Evolutionary conservation across 2,113 vertebrate genomes (phyloP).

Genomic region (Illadopsis cleaveri): DNA sequence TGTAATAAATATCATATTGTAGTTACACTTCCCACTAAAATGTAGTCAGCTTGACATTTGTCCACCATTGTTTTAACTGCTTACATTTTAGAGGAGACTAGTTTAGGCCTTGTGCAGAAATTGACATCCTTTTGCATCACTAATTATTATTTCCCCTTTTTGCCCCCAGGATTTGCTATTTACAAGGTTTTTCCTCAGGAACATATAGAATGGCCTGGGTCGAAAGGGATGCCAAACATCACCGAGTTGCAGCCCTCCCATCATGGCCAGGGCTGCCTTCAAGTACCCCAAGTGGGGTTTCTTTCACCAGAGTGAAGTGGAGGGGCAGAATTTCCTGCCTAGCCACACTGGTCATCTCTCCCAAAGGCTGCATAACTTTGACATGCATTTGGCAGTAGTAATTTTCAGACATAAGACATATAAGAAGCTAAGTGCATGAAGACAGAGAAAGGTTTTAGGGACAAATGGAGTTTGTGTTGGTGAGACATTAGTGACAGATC

Average conservation of each 20-base stretch:
- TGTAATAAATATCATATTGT: neutral
- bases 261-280: neutral
- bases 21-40: neutral
- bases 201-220: neutral
- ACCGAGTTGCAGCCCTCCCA: neutral
- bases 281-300: neutral
- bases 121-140: neutral
- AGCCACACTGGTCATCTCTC: neutral
- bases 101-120: neutral
- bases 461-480: rapidly evolving
- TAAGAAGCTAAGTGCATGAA: neutral
- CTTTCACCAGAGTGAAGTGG: neutral
- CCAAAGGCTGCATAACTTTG: neutral
- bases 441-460: neutral
- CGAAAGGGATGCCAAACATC: neutral
- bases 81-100: neutral
- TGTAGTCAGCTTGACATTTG: neutral
- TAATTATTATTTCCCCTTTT: neutral
- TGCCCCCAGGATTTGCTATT: neutral
- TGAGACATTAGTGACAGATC: neutral
- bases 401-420: neutral
- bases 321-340: neutral
- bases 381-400: neutral
- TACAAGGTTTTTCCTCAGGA: neutral
- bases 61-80: neutral